These are phyloP conservation scores for Nephrotoma appendiculata DNA, from an alignment of 2,888 invertebrate species.

Conservation along the genomic window DNA sequence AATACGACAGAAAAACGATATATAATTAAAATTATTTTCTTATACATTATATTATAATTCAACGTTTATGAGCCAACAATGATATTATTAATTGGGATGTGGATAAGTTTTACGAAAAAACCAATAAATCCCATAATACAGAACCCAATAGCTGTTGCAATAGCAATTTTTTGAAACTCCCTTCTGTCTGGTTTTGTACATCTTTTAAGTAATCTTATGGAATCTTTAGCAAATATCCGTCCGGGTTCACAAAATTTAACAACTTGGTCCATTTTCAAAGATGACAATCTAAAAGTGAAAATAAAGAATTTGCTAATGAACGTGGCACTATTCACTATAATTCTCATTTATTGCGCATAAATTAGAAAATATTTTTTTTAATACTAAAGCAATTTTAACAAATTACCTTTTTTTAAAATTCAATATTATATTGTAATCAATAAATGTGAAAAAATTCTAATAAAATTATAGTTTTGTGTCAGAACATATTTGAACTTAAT, in stretches of 20 bases:
- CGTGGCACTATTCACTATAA: neutral
- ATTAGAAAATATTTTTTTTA: neutral
- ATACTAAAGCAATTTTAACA: neutral
- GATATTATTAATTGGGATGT: slow-evolving; percentile 97
- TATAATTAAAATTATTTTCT: neutral
- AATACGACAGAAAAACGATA: neutral
- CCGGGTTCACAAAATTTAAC: slow-evolving; percentile 88
- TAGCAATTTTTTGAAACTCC: slow-evolving; percentile 99
- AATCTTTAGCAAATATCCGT: slow-evolving; percentile 95
- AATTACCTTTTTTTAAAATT: neutral
- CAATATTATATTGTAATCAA: neutral
- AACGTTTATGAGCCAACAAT: slow-evolving; percentile 65
- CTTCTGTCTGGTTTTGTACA: slow-evolving; percentile 99
- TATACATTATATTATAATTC: slow-evolving; percentile 4
- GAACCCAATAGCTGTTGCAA: slow-evolving; percentile 98
- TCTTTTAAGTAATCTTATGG: slow-evolving; percentile 92
- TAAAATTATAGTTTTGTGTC: neutral
- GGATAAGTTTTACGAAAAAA: slow-evolving; percentile 98
- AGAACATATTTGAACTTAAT: neutral
- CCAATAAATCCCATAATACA: slow-evolving; percentile 99
- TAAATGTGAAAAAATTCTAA: neutral
- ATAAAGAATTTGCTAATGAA: neutral
- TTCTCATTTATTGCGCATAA: neutral
- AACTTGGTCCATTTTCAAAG: slow-evolving; percentile 83
- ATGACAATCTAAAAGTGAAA: neutral